These are phyloP conservation scores for Heterochromis multidens DNA, from an alignment of 2,113 vertebrate species.

Conservation along the genomic window DNA sequence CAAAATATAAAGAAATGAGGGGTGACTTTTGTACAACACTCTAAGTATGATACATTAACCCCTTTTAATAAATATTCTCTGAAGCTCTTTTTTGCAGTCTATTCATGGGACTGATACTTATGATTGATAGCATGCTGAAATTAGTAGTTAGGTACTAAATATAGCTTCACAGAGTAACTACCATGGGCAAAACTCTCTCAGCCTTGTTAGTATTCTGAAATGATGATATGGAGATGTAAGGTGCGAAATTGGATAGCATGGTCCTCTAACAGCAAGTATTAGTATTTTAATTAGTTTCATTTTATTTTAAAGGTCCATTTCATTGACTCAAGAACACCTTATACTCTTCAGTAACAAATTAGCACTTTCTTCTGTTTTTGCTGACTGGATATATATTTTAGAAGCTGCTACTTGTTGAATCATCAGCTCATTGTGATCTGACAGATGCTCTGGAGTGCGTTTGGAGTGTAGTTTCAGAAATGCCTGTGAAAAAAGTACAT, in stretches of 20 bases:
- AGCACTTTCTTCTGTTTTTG: background rate
- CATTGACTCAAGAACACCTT: background rate
- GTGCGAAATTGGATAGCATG: no score
- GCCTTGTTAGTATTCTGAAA: no score
- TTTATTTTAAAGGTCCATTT: background rate
- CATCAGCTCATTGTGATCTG: constrained; percentile 29
- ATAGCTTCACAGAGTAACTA: background rate
- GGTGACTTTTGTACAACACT: background rate
- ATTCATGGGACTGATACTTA: background rate
- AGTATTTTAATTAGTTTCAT: no score
- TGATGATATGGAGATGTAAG: no score
- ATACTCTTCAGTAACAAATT: background rate
- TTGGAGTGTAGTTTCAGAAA: constrained; percentile 3
- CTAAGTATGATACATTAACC: background rate
- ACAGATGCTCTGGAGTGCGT: constrained; percentile 2
- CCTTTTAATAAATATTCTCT: background rate
- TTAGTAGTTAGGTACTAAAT: background rate
- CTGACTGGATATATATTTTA: constrained; percentile 17
- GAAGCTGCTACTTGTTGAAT: constrained; percentile 32
- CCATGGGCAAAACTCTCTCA: background rate
- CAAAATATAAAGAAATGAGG: background rate
- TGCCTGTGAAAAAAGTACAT: background rate
- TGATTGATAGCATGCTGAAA: background rate
- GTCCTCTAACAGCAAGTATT: no score
- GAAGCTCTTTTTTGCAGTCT: background rate